Conservation (phyloP, 2,113 vertebrate species). For the Larimichthys crocea region DNA sequence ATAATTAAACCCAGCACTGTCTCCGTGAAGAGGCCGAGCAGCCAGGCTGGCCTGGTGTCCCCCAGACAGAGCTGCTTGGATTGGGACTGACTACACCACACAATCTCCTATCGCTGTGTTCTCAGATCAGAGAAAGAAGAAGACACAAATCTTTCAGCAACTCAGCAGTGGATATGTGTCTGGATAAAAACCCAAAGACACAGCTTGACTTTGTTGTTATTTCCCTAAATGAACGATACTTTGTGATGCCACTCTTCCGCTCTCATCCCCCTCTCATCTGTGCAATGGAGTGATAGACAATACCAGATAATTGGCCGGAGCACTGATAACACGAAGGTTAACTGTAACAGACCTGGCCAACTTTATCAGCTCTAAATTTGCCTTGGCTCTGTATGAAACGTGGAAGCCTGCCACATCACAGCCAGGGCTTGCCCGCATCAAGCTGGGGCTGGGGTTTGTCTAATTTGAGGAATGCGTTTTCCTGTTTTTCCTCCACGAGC, state of each 20-base stretch:
- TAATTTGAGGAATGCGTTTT: constrained; percentile 75
- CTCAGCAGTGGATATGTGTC: constrained; percentile 49
- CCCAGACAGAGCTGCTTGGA: constrained; percentile 66
- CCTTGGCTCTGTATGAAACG: constrained; percentile 70
- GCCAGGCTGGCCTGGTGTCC: constrained; percentile 55
- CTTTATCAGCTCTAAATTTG: constrained; percentile 68
- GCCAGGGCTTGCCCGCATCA: constrained; percentile 69
- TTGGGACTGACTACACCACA: constrained; percentile 34
- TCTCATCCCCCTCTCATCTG: constrained; percentile 39
- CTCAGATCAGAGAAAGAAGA: constrained; percentile 46
- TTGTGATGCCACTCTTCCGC: constrained; percentile 35
- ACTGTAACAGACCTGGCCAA: constrained; percentile 61
- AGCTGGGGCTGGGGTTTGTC: constrained; percentile 73
- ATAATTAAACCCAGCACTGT: constrained; percentile 82
- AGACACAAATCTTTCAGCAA: constrained; percentile 52
- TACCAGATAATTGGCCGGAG: constrained; percentile 59
- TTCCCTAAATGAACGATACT: constrained; percentile 45
- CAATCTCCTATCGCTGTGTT: constrained; percentile 54
- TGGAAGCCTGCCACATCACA: constrained; percentile 75
- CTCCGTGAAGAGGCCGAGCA: constrained; percentile 63
- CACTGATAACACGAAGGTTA: constrained; percentile 62
- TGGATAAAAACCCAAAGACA: constrained; percentile 53
- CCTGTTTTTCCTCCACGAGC: constrained; percentile 64
- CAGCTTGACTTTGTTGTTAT: constrained; percentile 60
- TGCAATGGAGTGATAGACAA: constrained; percentile 27